These are phyloP conservation scores for Synergus gifuensis DNA, from an alignment of 2,888 invertebrate species.

Conservation along the genomic window DNA sequence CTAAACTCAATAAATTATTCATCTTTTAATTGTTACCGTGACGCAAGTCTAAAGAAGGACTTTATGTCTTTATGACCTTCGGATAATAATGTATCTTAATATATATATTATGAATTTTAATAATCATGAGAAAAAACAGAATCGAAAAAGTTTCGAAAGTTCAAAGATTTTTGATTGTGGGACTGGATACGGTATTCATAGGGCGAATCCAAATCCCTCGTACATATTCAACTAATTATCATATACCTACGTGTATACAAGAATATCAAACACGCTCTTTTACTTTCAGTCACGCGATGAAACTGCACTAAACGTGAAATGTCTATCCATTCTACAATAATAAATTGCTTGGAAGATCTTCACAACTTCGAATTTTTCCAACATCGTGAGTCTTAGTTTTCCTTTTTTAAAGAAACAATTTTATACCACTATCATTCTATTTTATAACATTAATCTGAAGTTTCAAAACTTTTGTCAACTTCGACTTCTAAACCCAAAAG, in stretches of 20 bases:
- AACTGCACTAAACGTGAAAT: constrained; percentile 32
- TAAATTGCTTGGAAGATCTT: constrained; percentile 16
- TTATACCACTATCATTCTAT: too few species aligned
- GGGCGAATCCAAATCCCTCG: constrained; percentile 12
- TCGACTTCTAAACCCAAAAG: too few species aligned
- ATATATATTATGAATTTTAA: too few species aligned
- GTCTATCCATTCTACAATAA: constrained; percentile 28
- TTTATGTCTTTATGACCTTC: too few species aligned
- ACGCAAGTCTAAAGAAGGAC: too few species aligned
- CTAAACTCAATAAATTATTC: too few species aligned
- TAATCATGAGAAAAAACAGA: too few species aligned
- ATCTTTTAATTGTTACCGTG: too few species aligned
- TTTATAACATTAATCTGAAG: too few species aligned
- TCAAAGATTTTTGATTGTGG: background rate
- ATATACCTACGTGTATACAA: constrained; percentile 8
- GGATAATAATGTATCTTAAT: too few species aligned
- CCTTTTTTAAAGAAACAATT: background rate
- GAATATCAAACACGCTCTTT: constrained; percentile 37
- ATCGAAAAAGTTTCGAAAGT: too few species aligned
- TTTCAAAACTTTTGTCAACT: too few species aligned
- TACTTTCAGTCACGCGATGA: constrained; percentile 40
- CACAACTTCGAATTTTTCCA: constrained; percentile 17
- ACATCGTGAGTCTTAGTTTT: background rate
- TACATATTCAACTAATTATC: constrained; percentile 24
- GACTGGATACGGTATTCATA: background rate